Conservation (phyloP, 2,797 vertebrate genomes). For the Xenops minutus region DNA sequence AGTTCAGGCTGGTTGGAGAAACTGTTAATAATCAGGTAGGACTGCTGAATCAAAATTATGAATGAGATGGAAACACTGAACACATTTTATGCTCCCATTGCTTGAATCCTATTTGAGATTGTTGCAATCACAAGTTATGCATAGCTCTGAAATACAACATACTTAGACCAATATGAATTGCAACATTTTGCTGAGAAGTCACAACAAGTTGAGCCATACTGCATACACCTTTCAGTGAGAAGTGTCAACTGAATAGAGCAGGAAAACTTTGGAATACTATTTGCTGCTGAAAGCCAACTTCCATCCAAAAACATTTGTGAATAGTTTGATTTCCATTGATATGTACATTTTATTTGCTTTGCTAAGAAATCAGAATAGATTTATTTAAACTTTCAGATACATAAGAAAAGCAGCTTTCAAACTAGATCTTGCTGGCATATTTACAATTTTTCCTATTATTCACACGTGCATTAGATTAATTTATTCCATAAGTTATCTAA, state of each 20-base stretch:
- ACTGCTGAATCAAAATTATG: slow-evolving; percentile 51
- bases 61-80: slow-evolving; percentile 27
- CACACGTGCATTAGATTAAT: background rate
- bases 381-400: background rate
- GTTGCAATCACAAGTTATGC: slow-evolving; percentile 49
- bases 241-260: background rate
- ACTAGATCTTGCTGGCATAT: background rate
- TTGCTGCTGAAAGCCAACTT: background rate
- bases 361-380: background rate
- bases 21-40: slow-evolving; percentile 31
- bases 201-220: slow-evolving; percentile 18
- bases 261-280: background rate
- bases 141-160: slow-evolving; percentile 1
- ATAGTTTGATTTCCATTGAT: background rate
- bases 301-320: background rate
- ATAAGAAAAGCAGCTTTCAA: background rate
- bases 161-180: slow-evolving; percentile 30
- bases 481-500: background rate
- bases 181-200: slow-evolving; percentile 24
- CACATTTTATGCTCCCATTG: background rate
- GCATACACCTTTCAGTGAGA: background rate
- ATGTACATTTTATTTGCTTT: background rate
- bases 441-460: background rate
- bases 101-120: background rate
- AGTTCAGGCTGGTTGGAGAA: background rate